Evolutionary conservation across 1,140 invertebrate species (phyloP).

Genomic region (Drosophila bocqueti): DNA sequence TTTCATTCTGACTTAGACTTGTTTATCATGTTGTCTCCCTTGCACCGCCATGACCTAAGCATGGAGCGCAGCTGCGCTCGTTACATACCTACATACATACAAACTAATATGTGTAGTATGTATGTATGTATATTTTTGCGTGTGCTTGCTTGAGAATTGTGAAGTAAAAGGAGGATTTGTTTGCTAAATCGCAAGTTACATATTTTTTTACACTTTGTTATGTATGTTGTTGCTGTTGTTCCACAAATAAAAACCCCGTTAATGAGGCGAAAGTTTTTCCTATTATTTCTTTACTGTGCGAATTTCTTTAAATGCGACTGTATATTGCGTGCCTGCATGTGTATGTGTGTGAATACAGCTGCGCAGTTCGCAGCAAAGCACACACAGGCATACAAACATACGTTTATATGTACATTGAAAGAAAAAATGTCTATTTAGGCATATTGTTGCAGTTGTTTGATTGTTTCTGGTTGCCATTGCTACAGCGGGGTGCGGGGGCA

Average conservation of each 20-base stretch:
- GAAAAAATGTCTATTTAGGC: conserved; percentile 10
- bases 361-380: conserved; percentile 29
- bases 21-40: conserved; percentile 63
- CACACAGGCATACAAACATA: conserved; percentile 6
- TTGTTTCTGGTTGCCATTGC: conserved; percentile 3
- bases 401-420: conserved; percentile 8
- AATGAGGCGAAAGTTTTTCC: conserved; percentile 57
- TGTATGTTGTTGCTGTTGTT: conserved; percentile 30
- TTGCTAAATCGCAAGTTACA: conserved; percentile 5
- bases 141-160: background rate
- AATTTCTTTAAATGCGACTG: conserved; percentile 25
- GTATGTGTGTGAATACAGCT: conserved; percentile 24
- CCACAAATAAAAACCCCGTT: conserved; percentile 42
- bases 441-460: conserved; percentile 3
- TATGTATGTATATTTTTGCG: conserved; percentile 22
- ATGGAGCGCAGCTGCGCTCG: conserved; percentile 35
- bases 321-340: conserved; percentile 10
- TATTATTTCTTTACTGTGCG: conserved; percentile 16
- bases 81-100: conserved; percentile 16
- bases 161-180: conserved; percentile 1
- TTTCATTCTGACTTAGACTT: conserved; percentile 43
- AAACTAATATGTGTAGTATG: background rate
- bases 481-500: background rate
- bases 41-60: conserved; percentile 37
- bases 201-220: conserved; percentile 47